Base-by-base conservation (phyloP, 2,888 invertebrate species). In the Chloromyia formosa region DNA sequence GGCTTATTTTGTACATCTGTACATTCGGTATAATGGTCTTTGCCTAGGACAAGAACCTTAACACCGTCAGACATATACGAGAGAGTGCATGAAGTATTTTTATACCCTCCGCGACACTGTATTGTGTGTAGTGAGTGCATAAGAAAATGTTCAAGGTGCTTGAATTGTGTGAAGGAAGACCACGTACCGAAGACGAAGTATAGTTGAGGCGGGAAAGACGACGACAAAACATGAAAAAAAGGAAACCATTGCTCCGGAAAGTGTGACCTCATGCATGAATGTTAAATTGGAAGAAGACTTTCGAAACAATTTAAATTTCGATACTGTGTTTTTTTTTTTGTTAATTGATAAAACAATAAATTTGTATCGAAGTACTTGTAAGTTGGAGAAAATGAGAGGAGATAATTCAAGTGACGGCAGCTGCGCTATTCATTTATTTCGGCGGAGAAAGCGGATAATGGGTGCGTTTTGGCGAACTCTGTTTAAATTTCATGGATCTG, bases 151-250 rank as follows among this genome's bases (percentile, higher is more conserved):
- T 23, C 66, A 66, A 49, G 66, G 66, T 66, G 66, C 40, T 62
- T 62, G 49, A 66, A 14, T 14, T 20, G 12, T 20, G 12, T 35
- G 27, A 75, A 75, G 76, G 77, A 77, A 74, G 75, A 66, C 72
- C 72, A 74, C 75, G 75, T 73, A 56, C 20, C 27, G 49, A 54
- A 20, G 23, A 20, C 49, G 68, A 62, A 49, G 1, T 53, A 14
- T n/a, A 73, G 72, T 58, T 66, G 61, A 61, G 66, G 56, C 22
- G 62, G 73, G 76, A 73, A 73, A 74, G 74, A 76, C 75, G 75
- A 35, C 27, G 76, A 76, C 73, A 78, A 77, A 73, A 74, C 56
- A 74, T 75, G 74, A 75, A 74, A 75, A 75, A 42, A 76, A 78
- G 62, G 35, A 74, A 71, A 35, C 27, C 3, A 35, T 35, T 35